Evolutionary conservation across 2,888 invertebrate species (phyloP).

Genomic region (Ceratothoa steindachneri): DNA sequence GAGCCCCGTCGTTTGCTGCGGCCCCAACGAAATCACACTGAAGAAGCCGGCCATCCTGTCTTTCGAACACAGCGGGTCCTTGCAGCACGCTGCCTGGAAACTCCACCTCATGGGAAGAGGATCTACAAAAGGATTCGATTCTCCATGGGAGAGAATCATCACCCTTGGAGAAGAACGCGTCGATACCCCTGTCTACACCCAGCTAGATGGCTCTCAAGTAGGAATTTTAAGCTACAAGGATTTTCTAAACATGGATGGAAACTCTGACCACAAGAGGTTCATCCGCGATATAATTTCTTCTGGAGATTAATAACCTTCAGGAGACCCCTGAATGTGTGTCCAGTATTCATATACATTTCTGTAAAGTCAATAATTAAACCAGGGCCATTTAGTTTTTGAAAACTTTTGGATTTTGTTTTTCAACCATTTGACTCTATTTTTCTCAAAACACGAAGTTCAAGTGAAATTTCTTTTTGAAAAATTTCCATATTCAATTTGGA

Average conservation of each 20-base stretch:
- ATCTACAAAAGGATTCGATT: slow-evolving; percentile 9
- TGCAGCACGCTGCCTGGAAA: slow-evolving; percentile 77
- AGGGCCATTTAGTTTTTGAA: no score
- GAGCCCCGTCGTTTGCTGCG: slow-evolving; percentile 73
- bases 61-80: slow-evolving; percentile 80
- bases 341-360: no score
- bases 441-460: no score
- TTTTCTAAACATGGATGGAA: no score
- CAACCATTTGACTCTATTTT: no score
- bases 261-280: no score
- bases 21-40: slow-evolving; percentile 66
- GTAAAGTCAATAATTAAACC: no score
- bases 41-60: slow-evolving; percentile 78
- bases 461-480: no score
- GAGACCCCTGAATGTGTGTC: no score
- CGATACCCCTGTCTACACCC: slow-evolving; percentile 85
- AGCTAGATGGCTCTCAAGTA: slow-evolving; percentile 79
- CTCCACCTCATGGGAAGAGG: slow-evolving; percentile 61
- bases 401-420: no score
- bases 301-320: neutral
- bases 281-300: neutral
- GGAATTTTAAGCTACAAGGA: no score
- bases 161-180: slow-evolving; percentile 79
- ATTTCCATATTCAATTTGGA: no score
- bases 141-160: slow-evolving; percentile 57